A percentile compares a stretch with the other conserved stretches of the same genome.
Evolutionary conservation across 2,797 vertebrate genomes (phyloP).

Genomic region (Molothrus aeneus): DNA sequence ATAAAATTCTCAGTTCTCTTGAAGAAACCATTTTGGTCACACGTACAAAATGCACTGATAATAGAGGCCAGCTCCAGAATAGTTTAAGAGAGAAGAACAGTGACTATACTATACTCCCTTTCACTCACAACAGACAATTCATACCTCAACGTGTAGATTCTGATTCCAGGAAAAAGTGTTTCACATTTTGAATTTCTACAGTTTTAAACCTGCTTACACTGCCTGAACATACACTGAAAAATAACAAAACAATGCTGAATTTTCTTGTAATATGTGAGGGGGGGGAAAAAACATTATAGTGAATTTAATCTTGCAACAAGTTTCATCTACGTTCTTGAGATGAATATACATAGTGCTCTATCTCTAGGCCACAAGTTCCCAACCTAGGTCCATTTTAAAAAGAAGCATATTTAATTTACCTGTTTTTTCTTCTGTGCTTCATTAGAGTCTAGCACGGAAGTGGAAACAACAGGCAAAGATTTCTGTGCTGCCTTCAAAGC

Average conservation of each 20-base stretch:
- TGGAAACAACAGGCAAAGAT: slow-evolving; percentile 76
- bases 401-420: slow-evolving; percentile 77
- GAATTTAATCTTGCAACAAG: not conserved
- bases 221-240: slow-evolving; percentile 8
- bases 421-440: slow-evolving; percentile 94
- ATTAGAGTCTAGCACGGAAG: slow-evolving; percentile 80
- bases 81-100: not conserved
- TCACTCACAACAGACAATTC: not conserved
- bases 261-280: not conserved
- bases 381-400: slow-evolving; percentile 44
- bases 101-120: not conserved
- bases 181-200: not conserved
- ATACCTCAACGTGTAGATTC: not conserved
- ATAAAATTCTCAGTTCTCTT: not conserved
- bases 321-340: not conserved
- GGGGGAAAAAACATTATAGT: not conserved
- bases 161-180: not conserved
- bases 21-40: not conserved
- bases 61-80: not conserved
- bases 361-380: slow-evolving; percentile 13
- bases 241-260: not conserved
- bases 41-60: not conserved
- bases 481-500: slow-evolving; percentile 93
- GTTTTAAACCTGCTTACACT: not conserved
- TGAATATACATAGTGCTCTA: not conserved